Evolutionary conservation across 2,113 vertebrate species (phyloP), one percentile per base, ranked within the genome.

Genomic region (Lutjanus erythropterus): DNA sequence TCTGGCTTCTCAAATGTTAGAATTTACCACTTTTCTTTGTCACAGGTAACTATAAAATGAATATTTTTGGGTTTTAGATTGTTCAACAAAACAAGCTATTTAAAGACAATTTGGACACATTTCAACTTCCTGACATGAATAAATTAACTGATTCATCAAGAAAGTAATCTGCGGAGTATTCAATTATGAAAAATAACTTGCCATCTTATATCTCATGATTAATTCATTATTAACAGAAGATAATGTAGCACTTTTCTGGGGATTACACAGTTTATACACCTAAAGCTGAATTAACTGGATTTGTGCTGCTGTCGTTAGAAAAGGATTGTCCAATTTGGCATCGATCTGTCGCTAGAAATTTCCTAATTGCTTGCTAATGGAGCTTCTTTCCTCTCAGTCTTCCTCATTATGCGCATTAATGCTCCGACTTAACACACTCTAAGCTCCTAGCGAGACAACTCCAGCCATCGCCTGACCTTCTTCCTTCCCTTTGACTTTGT

Each of bases 291-390:
- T 80, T 56, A 65, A 70, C 14, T 46, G 41, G 46, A 70, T 89
- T 72, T 60, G 66, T 29, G 50, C n/a, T 46, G 56, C 55, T 83
- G 69, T 83, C 78, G 59, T 44, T 37, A 27, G 41, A 67, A 80
- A 5, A 72, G 16, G 46, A 70, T 47, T 15, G 35, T 75, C 41
- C 16, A 35, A 59, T 53, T 33, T 23, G 42, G 46, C 80, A 67
- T 62, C 39, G 33, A 84, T 75, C 27, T 87, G 77, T 88, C 81
- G 60, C 37, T 53, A 18, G 29, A 41, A 83, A 69, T 76, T 11
- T 56, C 39, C 39, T 89, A 86, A 91, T 89, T 89, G 46, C 9
- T 21, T 41, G 50, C 67, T 59, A 83, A 89, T 41, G 52, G 31
- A 67, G 23, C 44, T 37, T 42, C 70, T 56, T 61, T 31, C n/a